Conservation (phyloP, 2,888 invertebrate genomes). For the Athripsodes cinereus region DNA sequence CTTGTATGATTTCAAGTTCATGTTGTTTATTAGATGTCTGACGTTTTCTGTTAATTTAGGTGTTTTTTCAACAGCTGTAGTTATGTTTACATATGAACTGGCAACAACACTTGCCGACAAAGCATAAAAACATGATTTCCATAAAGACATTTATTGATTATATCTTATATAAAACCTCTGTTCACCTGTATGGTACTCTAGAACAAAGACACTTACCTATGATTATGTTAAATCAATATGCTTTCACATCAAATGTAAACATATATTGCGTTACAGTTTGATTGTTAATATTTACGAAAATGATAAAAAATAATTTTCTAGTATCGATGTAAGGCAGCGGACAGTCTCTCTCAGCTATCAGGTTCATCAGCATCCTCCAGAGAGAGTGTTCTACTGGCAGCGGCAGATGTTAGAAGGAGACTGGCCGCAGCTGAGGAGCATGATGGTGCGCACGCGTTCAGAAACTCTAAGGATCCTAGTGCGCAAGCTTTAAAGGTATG, state of each 20-base stretch:
- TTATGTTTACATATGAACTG: too few species aligned
- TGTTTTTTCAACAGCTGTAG: background rate
- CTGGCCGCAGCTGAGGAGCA: conserved; percentile 67
- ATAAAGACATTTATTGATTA: too few species aligned
- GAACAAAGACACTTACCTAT: too few species aligned
- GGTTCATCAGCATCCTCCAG: conserved; percentile 41
- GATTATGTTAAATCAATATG: too few species aligned
- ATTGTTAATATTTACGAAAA: background rate
- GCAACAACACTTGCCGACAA: too few species aligned
- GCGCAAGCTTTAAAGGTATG: conserved; percentile 86
- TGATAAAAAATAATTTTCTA: conserved; percentile 22
- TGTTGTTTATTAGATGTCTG: background rate
- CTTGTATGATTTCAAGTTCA: too few species aligned
- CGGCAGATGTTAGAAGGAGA: conserved; percentile 79
- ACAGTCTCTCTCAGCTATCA: conserved; percentile 79
- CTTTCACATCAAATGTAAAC: too few species aligned
- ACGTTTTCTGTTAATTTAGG: background rate
- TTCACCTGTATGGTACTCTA: too few species aligned
- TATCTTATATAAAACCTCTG: too few species aligned
- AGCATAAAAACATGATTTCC: too few species aligned
- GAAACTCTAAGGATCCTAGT: conserved; percentile 97
- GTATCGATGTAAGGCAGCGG: conserved; percentile 37
- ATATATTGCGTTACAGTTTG: too few species aligned
- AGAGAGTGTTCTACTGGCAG: conserved; percentile 66
- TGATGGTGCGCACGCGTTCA: conserved; percentile 42